These are phyloP conservation scores for Tipula vernalis DNA, from an alignment of 2,888 invertebrate species.

Conservation along the genomic window DNA sequence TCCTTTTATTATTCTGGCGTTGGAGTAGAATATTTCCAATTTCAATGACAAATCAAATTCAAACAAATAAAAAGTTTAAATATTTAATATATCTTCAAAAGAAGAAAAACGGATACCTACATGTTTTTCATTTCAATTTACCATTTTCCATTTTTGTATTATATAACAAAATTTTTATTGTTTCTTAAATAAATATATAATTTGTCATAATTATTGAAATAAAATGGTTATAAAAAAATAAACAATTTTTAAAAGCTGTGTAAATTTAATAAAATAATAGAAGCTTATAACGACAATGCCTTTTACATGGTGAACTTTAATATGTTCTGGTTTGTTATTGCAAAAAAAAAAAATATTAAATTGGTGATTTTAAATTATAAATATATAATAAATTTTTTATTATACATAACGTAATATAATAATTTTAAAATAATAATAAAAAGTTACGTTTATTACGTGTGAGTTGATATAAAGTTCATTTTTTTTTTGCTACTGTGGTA, in stretches of 20 bases:
- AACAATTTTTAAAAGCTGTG: neutral
- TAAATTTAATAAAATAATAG: neutral
- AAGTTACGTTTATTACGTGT: neutral
- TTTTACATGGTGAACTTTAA: neutral
- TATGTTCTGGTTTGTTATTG: neutral
- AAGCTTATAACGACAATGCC: neutral
- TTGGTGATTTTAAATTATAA: neutral
- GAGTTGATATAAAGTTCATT: neutral
- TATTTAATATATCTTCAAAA: too few species aligned
- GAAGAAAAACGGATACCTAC: neutral
- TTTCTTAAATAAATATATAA: neutral
- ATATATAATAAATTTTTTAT: neutral
- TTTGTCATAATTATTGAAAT: neutral
- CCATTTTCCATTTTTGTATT: neutral
- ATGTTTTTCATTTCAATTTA: neutral
- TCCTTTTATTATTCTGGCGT: too few species aligned
- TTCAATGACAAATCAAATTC: neutral
- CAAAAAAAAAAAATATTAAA: neutral
- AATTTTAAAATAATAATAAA: neutral
- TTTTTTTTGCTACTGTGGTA: neutral
- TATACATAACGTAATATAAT: neutral
- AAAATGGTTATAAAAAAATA: too few species aligned
- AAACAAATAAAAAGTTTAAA: neutral
- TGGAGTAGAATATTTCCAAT: too few species aligned
- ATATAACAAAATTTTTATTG: neutral